phyloP scores from a whole-genome alignment of 2,113 vertebrate genomes.

The Kryptolebias marmoratus region DNA sequence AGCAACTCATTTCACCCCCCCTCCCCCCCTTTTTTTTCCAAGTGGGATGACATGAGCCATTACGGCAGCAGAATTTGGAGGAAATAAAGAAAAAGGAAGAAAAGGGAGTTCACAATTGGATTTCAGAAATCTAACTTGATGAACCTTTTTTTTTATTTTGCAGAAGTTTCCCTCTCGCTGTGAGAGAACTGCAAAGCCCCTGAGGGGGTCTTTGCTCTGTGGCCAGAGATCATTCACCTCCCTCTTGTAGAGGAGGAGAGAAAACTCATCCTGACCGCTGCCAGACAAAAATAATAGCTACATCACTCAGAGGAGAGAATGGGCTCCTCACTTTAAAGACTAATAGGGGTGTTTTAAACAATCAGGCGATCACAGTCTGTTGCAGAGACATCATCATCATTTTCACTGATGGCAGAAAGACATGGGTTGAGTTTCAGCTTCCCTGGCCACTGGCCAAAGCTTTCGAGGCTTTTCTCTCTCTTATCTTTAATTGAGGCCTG shows the following conservation, averaged over 20 bases:
- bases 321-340: conserved; percentile 33
- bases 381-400: conserved; percentile 18
- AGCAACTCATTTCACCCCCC: conserved; percentile 5
- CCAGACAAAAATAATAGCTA: conserved; percentile 68
- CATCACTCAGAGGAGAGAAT: conserved; percentile 50
- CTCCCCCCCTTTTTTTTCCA: background rate
- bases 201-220: conserved; percentile 30
- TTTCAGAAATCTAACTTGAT: conserved; percentile 17
- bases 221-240: conserved; percentile 53
- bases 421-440: conserved; percentile 37
- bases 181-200: conserved; percentile 39
- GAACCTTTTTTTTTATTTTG: background rate
- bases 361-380: conserved; percentile 49
- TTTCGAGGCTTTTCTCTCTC: conserved; percentile 4
- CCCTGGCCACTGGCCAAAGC: conserved; percentile 14
- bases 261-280: conserved; percentile 37
- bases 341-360: conserved; percentile 61
- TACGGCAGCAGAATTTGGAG: conserved; percentile 20
- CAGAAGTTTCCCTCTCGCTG: background rate
- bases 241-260: conserved; percentile 44
- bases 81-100: conserved; percentile 5
- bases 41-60: background rate
- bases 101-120: conserved; percentile 28
- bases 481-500: conserved; percentile 36
- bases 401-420: conserved; percentile 40